phyloP scores from a whole-genome alignment of 2,797 vertebrate species.

The Sebastes nivosus region DNA sequence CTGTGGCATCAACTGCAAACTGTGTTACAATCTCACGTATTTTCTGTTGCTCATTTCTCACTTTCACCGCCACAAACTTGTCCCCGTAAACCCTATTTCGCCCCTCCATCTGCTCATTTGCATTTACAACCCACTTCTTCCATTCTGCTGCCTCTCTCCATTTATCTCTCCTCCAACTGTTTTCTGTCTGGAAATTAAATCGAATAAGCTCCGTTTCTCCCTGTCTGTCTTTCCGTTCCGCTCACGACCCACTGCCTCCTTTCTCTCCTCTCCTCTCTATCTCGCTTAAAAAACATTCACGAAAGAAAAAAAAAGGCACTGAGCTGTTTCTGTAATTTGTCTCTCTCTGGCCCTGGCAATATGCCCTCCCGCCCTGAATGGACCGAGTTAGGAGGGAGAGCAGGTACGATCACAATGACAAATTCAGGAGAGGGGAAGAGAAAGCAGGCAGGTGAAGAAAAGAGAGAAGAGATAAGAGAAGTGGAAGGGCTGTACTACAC shows the following conservation, averaged over 20 bases:
- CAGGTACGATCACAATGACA: conserved; percentile 34
- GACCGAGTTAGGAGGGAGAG: conserved; percentile 27
- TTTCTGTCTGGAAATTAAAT: conserved; percentile 38
- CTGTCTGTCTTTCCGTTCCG: background rate
- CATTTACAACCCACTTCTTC: conserved; percentile 15
- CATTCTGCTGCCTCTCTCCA: conserved; percentile 15
- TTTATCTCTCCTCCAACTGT: conserved; percentile 26
- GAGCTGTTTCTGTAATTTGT: conserved; percentile 48
- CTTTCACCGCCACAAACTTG: conserved; percentile 19
- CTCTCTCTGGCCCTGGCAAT: conserved; percentile 22
- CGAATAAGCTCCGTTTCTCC: conserved; percentile 21
- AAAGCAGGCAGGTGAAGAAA: background rate
- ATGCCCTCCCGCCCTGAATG: conserved; percentile 11
- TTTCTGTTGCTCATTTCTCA: conserved; percentile 21
- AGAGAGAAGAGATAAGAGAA: background rate
- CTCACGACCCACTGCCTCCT: background rate
- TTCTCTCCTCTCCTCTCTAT: background rate
- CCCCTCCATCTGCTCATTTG: conserved; percentile 29
- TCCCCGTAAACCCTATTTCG: conserved; percentile 9
- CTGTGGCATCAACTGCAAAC: background rate
- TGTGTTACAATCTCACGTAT: background rate
- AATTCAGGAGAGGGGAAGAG: conserved; percentile 7
- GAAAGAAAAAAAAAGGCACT: conserved; percentile 4
- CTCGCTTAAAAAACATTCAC: conserved; percentile 37
- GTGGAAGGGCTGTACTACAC: background rate